Evolutionary conservation across 2,113 vertebrate species (phyloP).

Genomic region (Mormyrus lacerda): DNA sequence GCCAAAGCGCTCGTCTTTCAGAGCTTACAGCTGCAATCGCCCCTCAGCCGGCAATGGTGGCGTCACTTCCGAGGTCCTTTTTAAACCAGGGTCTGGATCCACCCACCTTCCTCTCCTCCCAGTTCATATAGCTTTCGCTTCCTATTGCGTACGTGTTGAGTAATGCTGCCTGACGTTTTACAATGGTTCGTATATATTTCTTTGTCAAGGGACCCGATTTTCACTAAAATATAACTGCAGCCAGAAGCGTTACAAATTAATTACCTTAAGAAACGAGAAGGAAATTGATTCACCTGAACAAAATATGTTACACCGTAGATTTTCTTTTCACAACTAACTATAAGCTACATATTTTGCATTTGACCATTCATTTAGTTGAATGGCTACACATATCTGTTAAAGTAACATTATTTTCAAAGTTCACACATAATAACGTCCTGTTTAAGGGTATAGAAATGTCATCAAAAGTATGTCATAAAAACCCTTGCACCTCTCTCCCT

Average conservation of each 20-base stretch:
- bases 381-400: background rate
- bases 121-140: background rate
- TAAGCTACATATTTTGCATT: background rate
- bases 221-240: background rate
- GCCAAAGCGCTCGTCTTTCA: background rate
- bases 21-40: background rate
- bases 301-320: background rate
- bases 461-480: background rate
- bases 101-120: conserved; percentile 11
- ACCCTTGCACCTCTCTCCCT: background rate
- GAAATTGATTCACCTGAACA: background rate
- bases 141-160: background rate
- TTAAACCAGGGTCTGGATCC: conserved; percentile 5
- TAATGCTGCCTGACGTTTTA: background rate
- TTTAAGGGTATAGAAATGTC: background rate
- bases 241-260: background rate
- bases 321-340: background rate
- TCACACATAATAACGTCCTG: background rate
- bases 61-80: conserved; percentile 23
- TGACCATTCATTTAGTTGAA: background rate
- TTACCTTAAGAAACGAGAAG: background rate
- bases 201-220: background rate
- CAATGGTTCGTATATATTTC: background rate
- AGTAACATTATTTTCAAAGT: background rate
- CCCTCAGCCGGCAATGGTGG: conserved; percentile 19